Base-by-base conservation (phyloP, 1,140 invertebrate genomes). In the Medauroidea extradentata region DNA sequence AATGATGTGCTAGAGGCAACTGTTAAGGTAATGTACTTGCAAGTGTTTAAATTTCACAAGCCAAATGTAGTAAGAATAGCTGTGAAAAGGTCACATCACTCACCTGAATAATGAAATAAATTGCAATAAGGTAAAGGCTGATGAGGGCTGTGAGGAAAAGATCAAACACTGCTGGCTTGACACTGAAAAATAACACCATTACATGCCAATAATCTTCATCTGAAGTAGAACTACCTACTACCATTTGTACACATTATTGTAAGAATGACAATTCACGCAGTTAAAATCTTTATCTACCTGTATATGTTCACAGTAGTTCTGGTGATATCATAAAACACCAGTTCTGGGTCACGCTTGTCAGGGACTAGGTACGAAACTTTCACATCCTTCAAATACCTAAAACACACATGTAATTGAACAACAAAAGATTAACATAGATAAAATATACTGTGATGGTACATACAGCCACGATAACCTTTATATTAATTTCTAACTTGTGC, bases 161-260 rank as follows among this genome's bases (percentile, higher is more conserved):
- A 82, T 99, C 96, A 79, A 99, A 99, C 44, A 98, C 85, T 23
- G 96, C 95, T 63, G 96, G 96, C 72, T 98, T 99, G 4, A 98
- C 95, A 77, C 91, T 93, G 78, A 34, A 85, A 84, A 53, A 68
- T 39, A 61, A 54, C 3, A 5, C n/a, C 14, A 42, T 2, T 34
- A 34, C 11, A n/a, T n/a, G n/a, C n/a, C n/a, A n/a, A n/a, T n/a
- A n/a, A n/a, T n/a, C n/a, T n/a, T n/a, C n/a, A n/a, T n/a, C n/a
- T n/a, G n/a, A n/a, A n/a, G n/a, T n/a, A n/a, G n/a, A n/a, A n/a
- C n/a, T n/a, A n/a, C n/a, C n/a, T n/a, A n/a, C n/a, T n/a, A n/a
- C n/a, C n/a, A n/a, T n/a, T n/a, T n/a, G n/a, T n/a, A n/a, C n/a
- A n/a, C n/a, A n/a, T n/a, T n/a, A n/a, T n/a, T n/a, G n/a, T n/a